Percentiles rank a stretch among this genome's conserved stretches.
Conservation (phyloP, 2,888 invertebrate genomes). For the Pseudococcus viburni region DNA sequence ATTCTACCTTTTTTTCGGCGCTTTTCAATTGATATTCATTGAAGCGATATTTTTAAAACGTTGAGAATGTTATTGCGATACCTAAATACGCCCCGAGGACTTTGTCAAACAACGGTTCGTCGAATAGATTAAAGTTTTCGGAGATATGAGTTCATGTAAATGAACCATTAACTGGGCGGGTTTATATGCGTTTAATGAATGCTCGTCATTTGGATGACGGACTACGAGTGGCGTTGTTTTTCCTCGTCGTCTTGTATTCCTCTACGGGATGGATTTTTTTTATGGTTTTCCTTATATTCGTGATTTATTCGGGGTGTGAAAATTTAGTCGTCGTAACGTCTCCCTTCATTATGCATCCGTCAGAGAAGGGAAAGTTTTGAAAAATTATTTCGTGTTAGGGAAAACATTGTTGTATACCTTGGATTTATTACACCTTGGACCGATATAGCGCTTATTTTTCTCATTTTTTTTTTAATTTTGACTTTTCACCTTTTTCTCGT, state of each 20-base stretch:
- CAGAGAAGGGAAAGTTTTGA: not conserved
- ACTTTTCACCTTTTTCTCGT: not conserved
- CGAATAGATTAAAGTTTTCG: slow-evolving; percentile 33
- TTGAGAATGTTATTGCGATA: not conserved
- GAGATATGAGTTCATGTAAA: slow-evolving; percentile 29
- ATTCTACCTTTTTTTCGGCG: not conserved
- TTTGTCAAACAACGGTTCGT: slow-evolving; percentile 1
- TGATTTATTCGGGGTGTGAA: slow-evolving; percentile 23
- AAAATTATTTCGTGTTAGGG: slow-evolving; percentile 27
- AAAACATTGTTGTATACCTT: not conserved
- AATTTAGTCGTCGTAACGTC: slow-evolving; percentile 1
- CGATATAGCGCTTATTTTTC: slow-evolving; percentile 17
- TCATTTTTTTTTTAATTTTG: slow-evolving; percentile 15
- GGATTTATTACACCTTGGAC: slow-evolving; percentile 22
- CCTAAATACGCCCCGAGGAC: slow-evolving; percentile 21
- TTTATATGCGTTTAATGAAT: slow-evolving; percentile 25
- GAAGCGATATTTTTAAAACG: slow-evolving; percentile 12
- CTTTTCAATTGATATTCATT: slow-evolving; percentile 13
- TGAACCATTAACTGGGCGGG: slow-evolving; percentile 19
- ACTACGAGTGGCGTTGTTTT: not conserved
- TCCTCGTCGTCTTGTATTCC: not conserved
- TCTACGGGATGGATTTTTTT: not conserved
- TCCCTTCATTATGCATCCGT: slow-evolving; percentile 8
- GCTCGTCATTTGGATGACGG: slow-evolving; percentile 3
- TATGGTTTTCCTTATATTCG: slow-evolving; percentile 8